Base-by-base conservation (phyloP, 2,888 invertebrate species). In the Hecatera dysodea region DNA sequence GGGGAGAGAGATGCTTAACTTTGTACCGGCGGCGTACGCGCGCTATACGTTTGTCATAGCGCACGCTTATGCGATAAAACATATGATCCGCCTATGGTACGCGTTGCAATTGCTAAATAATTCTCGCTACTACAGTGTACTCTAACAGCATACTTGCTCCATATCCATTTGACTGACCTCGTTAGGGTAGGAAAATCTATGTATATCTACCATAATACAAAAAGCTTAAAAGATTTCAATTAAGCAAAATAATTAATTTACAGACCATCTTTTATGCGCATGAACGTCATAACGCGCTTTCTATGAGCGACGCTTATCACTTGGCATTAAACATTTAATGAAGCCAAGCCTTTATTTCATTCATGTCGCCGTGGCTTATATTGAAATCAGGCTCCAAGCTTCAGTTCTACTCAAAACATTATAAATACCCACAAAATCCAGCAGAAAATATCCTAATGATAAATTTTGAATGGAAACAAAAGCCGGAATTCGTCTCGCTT, bases 401-500 rank as follows among this genome's bases (percentile, higher is more conserved):
- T 60, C 24, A 67, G 24, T 36, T 36, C 36, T 50, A 44, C 7
- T 44, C 29, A 53, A 53, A 67, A 64, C 33, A 39, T 39, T 61
- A 39, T 68, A 55, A 63, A 80, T 63, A 62, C 69, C 36, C 65
- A 42, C 48, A 44, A 44, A 66, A 78, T 73, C 46, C 24, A 77
- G 29, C 33, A 55, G 69, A 72, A 81, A 75, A 78, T 70, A 78
- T 61, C 52, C 66, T 61, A 75, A 75, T 65, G 67, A 62, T 71
- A 82, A 82, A 75, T 73, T 77, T 73, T 80, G 75, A 81, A 78
- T 67, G 52, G 73, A 75, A 85, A 92, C 90, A 90, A 92, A 90
- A 86, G 88, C 78, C 81, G 52, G 81, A 88, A 88, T 86, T 89
- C 86, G 79, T 87, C 87, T 88, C 90, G 89, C 89, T 92, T 93